Evolutionary conservation across 1,140 invertebrate genomes (phyloP), one percentile per base, ranked within the genome.

Genomic region (Tetragnatha versicolor): DNA sequence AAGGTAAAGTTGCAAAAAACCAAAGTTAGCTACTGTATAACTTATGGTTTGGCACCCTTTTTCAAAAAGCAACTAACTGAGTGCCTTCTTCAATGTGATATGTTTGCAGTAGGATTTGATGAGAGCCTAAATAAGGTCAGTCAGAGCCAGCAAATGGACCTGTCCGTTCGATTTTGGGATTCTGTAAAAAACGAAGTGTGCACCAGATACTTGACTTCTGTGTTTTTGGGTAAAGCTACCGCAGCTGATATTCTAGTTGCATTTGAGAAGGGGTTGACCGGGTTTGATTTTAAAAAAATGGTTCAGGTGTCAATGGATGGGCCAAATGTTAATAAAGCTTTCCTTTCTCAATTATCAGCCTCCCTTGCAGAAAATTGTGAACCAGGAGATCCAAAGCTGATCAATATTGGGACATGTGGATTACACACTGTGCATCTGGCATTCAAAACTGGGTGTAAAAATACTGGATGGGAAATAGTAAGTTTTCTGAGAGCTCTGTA

Each of bases 401-500:
- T 45, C 17, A 17, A 45, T 45, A 9, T 45, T 9, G 39, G 39
- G 17, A 45, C 39, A 9, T 45, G 39, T 45, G 39, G 17, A 45
- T 17, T 9, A 9, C 25, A 29, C 31, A 29, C 5, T 29, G 12
- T 60, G 5, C 55, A 60, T 60, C 22, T 5, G 7, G 55, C 55
- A 12, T 60, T 60, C 29, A 60, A 10, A 20, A 60, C 3, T 37
- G 60, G 60, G 3, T 14, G 22, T n/a, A 37, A 22, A 37, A 10
- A 14, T 37, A 37, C 33, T 37, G 25, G 25, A 14, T 81, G 75
- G 79, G 12, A 61, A 12, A 5, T 79, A 9, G 42, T 35, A 51
- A 25, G 2, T 3, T 68, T 81, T 60, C 33, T 81, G 20, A 22
- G 51, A 47, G 37, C 33, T 35, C 17, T 81, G 2, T 79, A 70